Evolutionary conservation across 2,888 invertebrate species (phyloP), one percentile per base, ranked within the genome.

Genomic region (Hoplodrina blanda): DNA sequence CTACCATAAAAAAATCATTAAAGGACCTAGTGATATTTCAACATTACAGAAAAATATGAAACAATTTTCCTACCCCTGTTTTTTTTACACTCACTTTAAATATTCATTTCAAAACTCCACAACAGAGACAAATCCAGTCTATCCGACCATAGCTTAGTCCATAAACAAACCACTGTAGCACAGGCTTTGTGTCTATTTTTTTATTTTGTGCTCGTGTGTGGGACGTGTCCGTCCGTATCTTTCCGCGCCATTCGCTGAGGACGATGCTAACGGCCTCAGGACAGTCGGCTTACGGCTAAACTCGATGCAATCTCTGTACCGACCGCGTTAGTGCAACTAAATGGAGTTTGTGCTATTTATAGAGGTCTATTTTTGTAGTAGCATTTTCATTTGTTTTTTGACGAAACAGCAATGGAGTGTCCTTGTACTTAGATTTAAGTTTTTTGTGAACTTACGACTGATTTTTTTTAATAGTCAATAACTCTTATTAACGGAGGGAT

Each of bases 271-370:
- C 61, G 20, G 46, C 69, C 30, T 17, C 33, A 33, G 57, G 53
- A 71, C 57, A 41, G 65, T 41, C 37, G 50, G 78, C 81, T 78
- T 78, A 78, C 41, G 49, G 33, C 33, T 72, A 61, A 72, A 63
- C 78, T 77, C 77, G 50, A 56, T 66, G 61, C 81, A 77, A 81
- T 70, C 77, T 78, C 73, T 17, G 56, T 44, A 37, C 49, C 5
- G 53, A 17, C 50, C 55, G 25, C 37, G 25, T 64, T 76, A 74
- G n/a, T 80, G 62, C 61, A 68, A 41, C 63, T 69, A 69, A 49
- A 75, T 69, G 56, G 33, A 64, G 61, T 44, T 49, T 25, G 30
- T 25, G 5, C 37, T 75, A 50, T 75, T 63, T 68, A 74, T 73
- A 64, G 17, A 15, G 6, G 2, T 46, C 15, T 62, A 37, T 60